phyloP scores from a whole-genome alignment of 2,888 invertebrate genomes.

The Ptilodon capucinus region DNA sequence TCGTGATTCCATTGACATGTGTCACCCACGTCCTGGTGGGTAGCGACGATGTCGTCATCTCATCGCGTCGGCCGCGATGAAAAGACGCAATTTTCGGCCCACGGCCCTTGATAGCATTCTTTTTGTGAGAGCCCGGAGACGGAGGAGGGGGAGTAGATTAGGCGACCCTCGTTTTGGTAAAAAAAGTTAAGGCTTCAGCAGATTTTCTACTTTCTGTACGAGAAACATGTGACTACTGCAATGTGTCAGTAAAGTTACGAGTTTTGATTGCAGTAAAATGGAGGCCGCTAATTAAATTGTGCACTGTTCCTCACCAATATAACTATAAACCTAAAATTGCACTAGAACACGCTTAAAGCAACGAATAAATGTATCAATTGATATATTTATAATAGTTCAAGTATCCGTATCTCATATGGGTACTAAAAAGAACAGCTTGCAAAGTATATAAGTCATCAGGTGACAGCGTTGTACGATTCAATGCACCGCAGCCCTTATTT shows the following conservation, averaged over 20 bases:
- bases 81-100: slow-evolving; percentile 37
- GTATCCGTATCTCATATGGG: too few species aligned
- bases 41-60: not conserved
- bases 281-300: too few species aligned
- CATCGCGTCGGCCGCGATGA: slow-evolving; percentile 21
- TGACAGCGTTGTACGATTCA: too few species aligned
- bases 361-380: too few species aligned
- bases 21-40: not conserved
- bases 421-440: too few species aligned
- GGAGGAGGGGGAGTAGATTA: slow-evolving; percentile 10
- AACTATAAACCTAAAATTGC: too few species aligned
- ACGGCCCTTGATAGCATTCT: slow-evolving; percentile 19
- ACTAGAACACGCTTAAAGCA: too few species aligned
- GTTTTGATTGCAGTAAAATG: too few species aligned
- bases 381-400: too few species aligned
- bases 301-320: too few species aligned
- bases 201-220: not conserved
- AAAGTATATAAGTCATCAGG: too few species aligned
- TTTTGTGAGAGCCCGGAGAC: slow-evolving; percentile 4
- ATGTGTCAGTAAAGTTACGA: too few species aligned
- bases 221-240: not conserved
- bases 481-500: slow-evolving; percentile 2
- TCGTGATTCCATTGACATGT: not conserved
- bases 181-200: slow-evolving; percentile 12
- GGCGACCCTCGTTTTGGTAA: slow-evolving; percentile 10